These are phyloP conservation scores for Gnathonemus echidnorhynchus DNA, from an alignment of 2,113 vertebrate genomes.

Conservation along the genomic window DNA sequence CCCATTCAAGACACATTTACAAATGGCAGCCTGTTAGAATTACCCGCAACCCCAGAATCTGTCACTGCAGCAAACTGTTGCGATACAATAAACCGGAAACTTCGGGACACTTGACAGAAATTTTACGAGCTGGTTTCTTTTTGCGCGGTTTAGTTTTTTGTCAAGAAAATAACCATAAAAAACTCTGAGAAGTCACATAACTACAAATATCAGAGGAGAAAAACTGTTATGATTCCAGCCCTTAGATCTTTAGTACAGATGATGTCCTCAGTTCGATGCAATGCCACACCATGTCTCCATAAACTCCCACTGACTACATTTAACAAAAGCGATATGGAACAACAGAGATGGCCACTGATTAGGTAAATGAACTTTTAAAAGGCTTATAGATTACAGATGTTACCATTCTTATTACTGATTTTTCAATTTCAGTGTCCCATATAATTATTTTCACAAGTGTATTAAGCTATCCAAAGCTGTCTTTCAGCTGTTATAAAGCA, in stretches of 20 bases:
- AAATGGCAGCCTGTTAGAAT: neutral
- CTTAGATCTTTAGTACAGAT: neutral
- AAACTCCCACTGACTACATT: neutral
- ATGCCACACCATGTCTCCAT: neutral
- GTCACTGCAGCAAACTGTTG: neutral
- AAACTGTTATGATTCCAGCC: neutral
- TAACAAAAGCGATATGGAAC: neutral
- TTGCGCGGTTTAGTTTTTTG: neutral
- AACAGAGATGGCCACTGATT: neutral
- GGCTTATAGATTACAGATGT: neutral
- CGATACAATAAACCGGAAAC: neutral
- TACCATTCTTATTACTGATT: neutral
- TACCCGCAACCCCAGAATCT: neutral
- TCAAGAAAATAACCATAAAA: neutral
- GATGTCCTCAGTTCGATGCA: neutral
- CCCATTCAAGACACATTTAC: neutral
- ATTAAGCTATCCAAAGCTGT: neutral
- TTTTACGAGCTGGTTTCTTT: neutral
- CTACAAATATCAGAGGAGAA: neutral
- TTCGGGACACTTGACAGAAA: neutral
- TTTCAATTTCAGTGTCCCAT: neutral
- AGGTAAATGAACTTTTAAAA: neutral
- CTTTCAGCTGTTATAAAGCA: neutral
- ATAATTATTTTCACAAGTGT: neutral
- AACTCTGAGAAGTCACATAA: neutral